Evolutionary conservation across 1,140 invertebrate species (phyloP).

Genomic region (Neodiprion lecontei): DNA sequence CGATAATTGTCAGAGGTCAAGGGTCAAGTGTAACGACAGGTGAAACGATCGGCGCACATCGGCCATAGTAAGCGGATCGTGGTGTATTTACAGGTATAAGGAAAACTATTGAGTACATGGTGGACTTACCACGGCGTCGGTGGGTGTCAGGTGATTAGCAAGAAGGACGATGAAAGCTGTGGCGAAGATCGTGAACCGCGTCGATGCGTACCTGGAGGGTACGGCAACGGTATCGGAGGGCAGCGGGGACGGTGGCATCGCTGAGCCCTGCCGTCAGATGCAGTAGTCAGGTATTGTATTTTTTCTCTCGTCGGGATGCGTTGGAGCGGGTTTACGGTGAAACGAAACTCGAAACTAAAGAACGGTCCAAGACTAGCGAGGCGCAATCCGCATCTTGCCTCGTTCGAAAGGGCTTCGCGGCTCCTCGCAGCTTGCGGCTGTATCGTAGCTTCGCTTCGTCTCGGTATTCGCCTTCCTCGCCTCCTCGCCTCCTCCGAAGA

Average conservation of each 20-base stretch:
- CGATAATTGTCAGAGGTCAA: constrained; percentile 31
- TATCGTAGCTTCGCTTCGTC: no score
- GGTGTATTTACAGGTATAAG: neutral
- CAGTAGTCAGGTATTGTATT: constrained; percentile 16
- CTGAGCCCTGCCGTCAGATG: neutral
- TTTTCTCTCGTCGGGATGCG: constrained; percentile 13
- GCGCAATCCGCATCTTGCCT: constrained; percentile 1
- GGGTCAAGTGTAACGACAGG: constrained; percentile 26
- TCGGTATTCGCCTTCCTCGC: no score
- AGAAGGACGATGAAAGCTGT: constrained; percentile 34
- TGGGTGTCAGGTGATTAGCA: constrained; percentile 15
- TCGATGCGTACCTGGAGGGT: neutral
- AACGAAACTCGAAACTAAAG: no score
- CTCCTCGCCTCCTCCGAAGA: no score
- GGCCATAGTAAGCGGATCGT: no score
- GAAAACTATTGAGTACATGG: constrained; percentile 6
- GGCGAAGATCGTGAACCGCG: constrained; percentile 28
- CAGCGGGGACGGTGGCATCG: constrained; percentile 8
- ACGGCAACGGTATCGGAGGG: neutral
- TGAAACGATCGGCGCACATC: no score
- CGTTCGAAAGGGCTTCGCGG: neutral
- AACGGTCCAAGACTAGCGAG: neutral
- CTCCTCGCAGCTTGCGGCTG: no score
- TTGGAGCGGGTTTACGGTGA: constrained; percentile 7
- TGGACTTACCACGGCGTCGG: constrained; percentile 43